Percentiles rank a stretch among this genome's conserved stretches.
phyloP scores from a whole-genome alignment of 2,888 invertebrate species.

The Dryocosmus kuriphilus region DNA sequence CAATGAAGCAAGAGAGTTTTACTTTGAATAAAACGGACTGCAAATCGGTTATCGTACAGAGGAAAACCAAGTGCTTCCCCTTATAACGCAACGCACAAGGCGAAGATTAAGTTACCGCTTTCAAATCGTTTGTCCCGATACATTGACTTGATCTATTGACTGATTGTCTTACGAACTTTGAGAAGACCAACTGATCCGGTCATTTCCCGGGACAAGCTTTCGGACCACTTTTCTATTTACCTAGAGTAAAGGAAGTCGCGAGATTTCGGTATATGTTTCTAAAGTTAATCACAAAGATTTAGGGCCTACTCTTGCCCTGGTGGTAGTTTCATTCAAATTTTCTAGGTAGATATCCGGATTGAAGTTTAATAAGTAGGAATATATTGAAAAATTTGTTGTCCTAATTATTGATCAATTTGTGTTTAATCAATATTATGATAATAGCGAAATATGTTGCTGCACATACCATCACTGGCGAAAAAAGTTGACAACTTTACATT shows the following conservation, averaged over 20 bases:
- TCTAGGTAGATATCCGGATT: slow-evolving; percentile 4
- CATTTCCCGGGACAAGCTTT: slow-evolving; percentile 45
- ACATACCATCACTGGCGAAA: neutral
- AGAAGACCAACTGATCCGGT: slow-evolving; percentile 34
- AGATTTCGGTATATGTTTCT: slow-evolving; percentile 30
- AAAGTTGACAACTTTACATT: neutral
- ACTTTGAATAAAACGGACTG: slow-evolving; percentile 72
- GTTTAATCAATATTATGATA: neutral
- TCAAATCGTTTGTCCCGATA: slow-evolving; percentile 31
- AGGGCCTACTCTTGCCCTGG: neutral
- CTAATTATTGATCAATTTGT: neutral
- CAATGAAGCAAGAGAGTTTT: slow-evolving; percentile 74
- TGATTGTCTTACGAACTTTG: slow-evolving; percentile 24
- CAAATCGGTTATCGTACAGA: slow-evolving; percentile 69
- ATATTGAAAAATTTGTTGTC: neutral
- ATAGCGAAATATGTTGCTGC: neutral
- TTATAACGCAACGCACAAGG: slow-evolving; percentile 67
- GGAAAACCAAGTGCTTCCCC: slow-evolving; percentile 75
- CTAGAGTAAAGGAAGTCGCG: slow-evolving; percentile 32
- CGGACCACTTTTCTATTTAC: slow-evolving; percentile 57
- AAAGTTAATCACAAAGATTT: slow-evolving; percentile 12
- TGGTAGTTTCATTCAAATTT: neutral
- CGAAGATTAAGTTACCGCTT: slow-evolving; percentile 38
- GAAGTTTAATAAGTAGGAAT: neutral
- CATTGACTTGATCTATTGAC: slow-evolving; percentile 31